phyloP scores from a whole-genome alignment of 2,113 vertebrate species.

The Hemichromis elongatus region DNA sequence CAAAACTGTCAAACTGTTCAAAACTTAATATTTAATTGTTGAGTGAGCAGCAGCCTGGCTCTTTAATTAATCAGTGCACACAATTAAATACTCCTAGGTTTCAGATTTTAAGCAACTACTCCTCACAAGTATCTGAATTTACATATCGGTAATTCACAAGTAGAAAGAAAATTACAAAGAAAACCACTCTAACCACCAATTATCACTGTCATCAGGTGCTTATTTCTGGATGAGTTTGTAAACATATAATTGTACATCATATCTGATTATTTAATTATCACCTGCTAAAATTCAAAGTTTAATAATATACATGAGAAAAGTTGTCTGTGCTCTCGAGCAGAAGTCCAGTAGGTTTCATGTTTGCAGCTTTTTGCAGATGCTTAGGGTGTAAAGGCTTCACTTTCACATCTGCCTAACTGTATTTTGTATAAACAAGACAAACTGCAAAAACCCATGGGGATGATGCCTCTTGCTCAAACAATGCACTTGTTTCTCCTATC shows the following conservation, averaged over 20 bases:
- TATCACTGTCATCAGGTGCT: neutral
- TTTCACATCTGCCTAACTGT: neutral
- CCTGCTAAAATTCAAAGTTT: neutral
- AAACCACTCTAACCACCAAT: neutral
- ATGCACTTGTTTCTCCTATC: neutral
- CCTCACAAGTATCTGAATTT: constrained; percentile 29
- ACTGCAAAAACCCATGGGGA: neutral
- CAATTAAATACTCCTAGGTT: neutral
- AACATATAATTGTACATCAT: neutral
- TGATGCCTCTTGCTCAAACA: neutral
- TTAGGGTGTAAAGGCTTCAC: neutral
- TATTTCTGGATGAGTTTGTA: neutral
- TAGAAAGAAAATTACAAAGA: neutral
- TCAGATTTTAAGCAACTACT: neutral
- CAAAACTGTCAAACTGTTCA: neutral
- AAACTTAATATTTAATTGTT: neutral
- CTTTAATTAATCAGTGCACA: neutral
- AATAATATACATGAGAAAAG: neutral
- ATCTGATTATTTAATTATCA: neutral
- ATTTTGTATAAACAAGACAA: neutral
- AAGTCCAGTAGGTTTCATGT: neutral
- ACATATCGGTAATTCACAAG: neutral
- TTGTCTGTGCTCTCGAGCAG: neutral
- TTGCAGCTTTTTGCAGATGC: neutral
- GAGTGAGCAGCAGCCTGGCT: neutral